phyloP scores from a whole-genome alignment of 2,113 vertebrate species.

The Eudyptes chrysolophus region DNA sequence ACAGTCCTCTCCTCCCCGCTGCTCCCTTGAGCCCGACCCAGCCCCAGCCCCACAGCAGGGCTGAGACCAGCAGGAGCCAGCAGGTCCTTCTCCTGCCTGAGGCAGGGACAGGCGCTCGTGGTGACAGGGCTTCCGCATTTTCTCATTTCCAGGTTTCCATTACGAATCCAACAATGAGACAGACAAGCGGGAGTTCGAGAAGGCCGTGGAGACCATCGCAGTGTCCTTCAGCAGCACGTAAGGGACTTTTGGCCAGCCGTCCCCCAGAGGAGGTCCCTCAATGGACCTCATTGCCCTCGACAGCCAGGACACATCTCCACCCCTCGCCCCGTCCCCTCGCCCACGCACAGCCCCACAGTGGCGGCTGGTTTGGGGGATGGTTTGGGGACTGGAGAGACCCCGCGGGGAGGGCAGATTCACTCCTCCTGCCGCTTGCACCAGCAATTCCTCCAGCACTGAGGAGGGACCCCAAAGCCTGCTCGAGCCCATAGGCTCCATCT shows the following conservation, averaged over 20 bases:
- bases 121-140: not conserved
- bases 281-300: rapidly evolving
- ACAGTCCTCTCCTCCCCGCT: not conserved
- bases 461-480: not conserved
- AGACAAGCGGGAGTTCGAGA: slow-evolving; percentile 93
- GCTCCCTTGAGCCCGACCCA: not conserved
- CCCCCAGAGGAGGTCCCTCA: rapidly evolving
- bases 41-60: not conserved
- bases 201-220: slow-evolving; percentile 90
- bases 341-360: rapidly evolving
- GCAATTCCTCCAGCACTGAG: not conserved
- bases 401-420: rapidly evolving
- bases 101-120: rapidly evolving
- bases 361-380: not conserved
- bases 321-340: rapidly evolving
- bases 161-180: slow-evolving; percentile 87
- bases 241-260: slow-evolving; percentile 11
- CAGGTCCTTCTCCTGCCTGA: not conserved
- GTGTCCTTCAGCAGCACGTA: slow-evolving; percentile 98
- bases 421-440: not conserved
- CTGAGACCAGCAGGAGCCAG: not conserved
- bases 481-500: not conserved
- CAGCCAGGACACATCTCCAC: not conserved
- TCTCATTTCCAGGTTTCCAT: slow-evolving; percentile 80
- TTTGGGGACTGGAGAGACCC: not conserved